Evolutionary conservation across 2,113 vertebrate species (phyloP).

Genomic region (Petrocephalus zakoni): DNA sequence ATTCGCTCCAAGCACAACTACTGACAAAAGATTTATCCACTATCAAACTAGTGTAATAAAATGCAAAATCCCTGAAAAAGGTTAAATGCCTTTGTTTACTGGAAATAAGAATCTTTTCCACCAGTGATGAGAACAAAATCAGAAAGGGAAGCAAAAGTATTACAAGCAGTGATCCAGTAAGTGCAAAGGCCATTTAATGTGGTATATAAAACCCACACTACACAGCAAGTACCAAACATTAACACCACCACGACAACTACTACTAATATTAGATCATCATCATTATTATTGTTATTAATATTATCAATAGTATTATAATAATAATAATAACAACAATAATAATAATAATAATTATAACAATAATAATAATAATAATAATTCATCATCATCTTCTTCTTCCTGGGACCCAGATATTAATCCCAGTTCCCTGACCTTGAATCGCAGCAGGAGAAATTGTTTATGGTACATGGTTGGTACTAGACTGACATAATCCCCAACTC

Average conservation of each 20-base stretch:
- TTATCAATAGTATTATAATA: not conserved
- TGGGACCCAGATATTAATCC: conserved; percentile 6
- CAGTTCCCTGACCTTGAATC: conserved; percentile 6
- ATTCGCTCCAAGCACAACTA: not conserved
- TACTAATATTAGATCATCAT: not conserved
- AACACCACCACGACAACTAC: not conserved
- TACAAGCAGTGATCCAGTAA: not conserved
- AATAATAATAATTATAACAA: not conserved
- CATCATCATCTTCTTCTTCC: too few relatives aligned
- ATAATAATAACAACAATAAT: not conserved
- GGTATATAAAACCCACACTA: not conserved
- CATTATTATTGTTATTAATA: not conserved
- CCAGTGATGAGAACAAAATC: not conserved
- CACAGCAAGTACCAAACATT: not conserved
- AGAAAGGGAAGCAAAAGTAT: not conserved
- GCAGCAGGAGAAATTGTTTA: conserved; percentile 9
- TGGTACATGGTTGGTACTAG: not conserved
- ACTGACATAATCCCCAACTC: not conserved
- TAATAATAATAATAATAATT: not conserved
- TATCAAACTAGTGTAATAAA: not conserved
- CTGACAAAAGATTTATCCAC: not conserved
- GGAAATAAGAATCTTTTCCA: not conserved
- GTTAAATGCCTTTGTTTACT: not conserved
- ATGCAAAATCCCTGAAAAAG: not conserved
- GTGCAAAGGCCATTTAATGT: not conserved